Evolutionary conservation across 2,113 vertebrate species (phyloP).

Genomic region (Dryoscopus gambensis): DNA sequence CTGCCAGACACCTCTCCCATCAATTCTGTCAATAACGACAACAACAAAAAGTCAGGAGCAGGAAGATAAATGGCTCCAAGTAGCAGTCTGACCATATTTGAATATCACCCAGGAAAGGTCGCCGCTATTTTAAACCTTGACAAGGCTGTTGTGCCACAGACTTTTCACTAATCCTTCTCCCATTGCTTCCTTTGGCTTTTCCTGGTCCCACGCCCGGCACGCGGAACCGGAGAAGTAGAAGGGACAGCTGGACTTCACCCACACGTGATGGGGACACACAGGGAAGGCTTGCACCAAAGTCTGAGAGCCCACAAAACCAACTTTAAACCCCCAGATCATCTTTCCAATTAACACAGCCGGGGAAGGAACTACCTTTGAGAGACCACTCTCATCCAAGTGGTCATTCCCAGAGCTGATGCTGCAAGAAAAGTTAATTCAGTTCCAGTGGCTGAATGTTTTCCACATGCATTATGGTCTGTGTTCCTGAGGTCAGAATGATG

Average conservation of each 20-base stretch:
- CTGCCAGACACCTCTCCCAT: slow-evolving; percentile 24
- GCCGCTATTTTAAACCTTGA: not conserved
- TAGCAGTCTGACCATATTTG: not conserved
- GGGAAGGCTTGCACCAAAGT: not conserved
- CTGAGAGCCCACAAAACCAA: not conserved
- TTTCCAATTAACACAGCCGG: not conserved
- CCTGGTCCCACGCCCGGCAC: not conserved
- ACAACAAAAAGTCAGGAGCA: slow-evolving; percentile 29
- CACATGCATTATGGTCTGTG: not conserved
- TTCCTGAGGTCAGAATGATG: slow-evolving; percentile 27
- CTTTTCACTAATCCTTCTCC: not conserved
- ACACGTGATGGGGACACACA: fast-evolving
- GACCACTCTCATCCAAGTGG: not conserved
- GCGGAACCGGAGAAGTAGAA: not conserved
- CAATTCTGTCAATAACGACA: slow-evolving; percentile 32
- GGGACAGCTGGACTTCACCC: not conserved
- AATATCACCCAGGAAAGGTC: not conserved
- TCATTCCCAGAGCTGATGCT: not conserved
- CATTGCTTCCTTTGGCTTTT: not conserved
- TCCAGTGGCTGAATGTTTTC: not conserved
- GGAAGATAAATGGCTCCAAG: not conserved
- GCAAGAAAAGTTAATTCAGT: not conserved
- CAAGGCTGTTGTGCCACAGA: not conserved
- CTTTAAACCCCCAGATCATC: not conserved
- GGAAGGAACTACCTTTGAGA: not conserved